phyloP scores from a whole-genome alignment of 2,888 invertebrate genomes.

The Drosophila pullipes region DNA sequence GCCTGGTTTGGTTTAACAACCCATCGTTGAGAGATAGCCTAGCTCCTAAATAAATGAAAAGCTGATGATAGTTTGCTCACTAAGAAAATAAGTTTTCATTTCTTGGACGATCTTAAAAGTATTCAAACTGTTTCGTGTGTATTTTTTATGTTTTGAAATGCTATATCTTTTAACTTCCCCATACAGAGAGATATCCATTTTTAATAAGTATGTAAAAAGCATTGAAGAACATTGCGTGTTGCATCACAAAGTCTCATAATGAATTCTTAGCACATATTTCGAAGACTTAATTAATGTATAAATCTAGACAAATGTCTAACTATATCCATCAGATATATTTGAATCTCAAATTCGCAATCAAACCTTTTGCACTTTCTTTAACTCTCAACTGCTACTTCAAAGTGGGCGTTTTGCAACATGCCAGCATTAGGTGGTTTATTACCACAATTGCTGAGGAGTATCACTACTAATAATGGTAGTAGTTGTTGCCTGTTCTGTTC shows the following conservation, averaged over 20 bases:
- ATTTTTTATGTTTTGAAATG: background rate
- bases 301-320: background rate
- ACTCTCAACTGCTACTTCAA: background rate
- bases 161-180: background rate
- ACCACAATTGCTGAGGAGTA: constrained; percentile 45
- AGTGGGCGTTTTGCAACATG: constrained; percentile 33
- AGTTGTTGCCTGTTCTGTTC: background rate
- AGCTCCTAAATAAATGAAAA: background rate
- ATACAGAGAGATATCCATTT: background rate
- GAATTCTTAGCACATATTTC: background rate
- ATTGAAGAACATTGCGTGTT: background rate
- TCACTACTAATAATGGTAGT: constrained; percentile 40
- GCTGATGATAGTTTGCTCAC: background rate
- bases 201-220: background rate
- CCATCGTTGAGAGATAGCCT: background rate
- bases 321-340: background rate
- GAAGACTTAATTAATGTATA: background rate
- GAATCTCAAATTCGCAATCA: background rate
- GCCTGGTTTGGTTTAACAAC: too few species aligned
- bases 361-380: background rate
- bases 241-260: background rate
- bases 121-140: background rate
- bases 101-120: background rate
- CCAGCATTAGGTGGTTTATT: constrained; percentile 48
- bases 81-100: background rate